Evolutionary conservation across 2,797 vertebrate species (phyloP), one percentile per base, ranked within the genome.

Genomic region (Buphagus erythrorhynchus): DNA sequence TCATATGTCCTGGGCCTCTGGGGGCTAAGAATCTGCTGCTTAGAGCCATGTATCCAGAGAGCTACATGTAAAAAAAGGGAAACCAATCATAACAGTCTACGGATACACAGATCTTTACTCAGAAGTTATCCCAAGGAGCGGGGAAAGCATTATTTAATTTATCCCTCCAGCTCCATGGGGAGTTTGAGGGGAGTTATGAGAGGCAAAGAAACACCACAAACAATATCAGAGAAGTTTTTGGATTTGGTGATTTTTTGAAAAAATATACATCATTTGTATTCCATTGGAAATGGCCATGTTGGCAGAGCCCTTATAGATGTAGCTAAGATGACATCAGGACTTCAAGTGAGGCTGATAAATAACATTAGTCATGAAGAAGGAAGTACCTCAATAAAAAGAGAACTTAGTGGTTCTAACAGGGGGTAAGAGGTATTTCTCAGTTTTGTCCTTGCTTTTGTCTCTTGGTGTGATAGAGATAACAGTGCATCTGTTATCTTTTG

Each of bases 31-130:
- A 28, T 9, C 46, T 61, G 43, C 22, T n/a, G 7, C 40, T 55
- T 48, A 78, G 19, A 90, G 43, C 7, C 13, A 46, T 0, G 1
- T 38, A 45, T 16, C 10, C 24, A 33, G 42, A 54, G 29, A 89
- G 45, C 17, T 29, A n/a, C 0, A 0, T 0, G 0, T 10, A 14
- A 58, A 66, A 79, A 79, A 26, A 12, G 4, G 9, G 7, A 40
- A 83, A 52, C 8, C 0, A 1, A 24, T 11, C 57, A 2, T 40
- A n/a, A 16, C 17, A 52, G 35, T 4, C 29, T 83, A 43, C 7
- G 69, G n/a, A 59, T 12, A 68, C 8, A 43, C 35, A 46, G 24
- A 29, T 29, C 52, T 48, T 80, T 28, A 49, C 20, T 65, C 42
- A 78, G 16, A 75, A 57, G 26, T 31, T 20, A 88, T 10, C 16